Evolutionary conservation across 2,888 invertebrate species (phyloP), one percentile per base, ranked within the genome.

Genomic region (Horisme vitalbata): DNA sequence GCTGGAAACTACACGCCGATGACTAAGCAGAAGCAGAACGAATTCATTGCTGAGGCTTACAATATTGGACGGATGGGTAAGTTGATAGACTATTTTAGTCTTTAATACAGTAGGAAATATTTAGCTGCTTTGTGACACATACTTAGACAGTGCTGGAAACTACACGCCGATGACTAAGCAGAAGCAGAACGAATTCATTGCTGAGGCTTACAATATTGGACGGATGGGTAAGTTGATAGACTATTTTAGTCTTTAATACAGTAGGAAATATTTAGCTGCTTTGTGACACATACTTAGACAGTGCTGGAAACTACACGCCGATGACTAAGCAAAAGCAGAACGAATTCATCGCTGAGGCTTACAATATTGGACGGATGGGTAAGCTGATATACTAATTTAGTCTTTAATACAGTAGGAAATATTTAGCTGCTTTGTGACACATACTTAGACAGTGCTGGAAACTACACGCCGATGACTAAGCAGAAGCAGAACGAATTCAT

Each of bases 281-380:
- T 59, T 97, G 97, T 80, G 94, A 94, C 0, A 94, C 93, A 60
- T 98, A 93, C 76, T 86, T 93, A 36, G 93, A 94, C 61, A 93
- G 93, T 61, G 94, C 95, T 64, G 96, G 96, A 2, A 92, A 91
- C 59, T 81, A 91, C 23, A 92, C 94, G 61, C 90, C 94, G 0
- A 85, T 98, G 63, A 95, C 93, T 41, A 93, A 93, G 48, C 95
- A 95, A 68, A 96, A 96, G 67, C 95, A 95, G 68, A 93, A 95
- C 36, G 95, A 96, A 63, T 95, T 95, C 65, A 79, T 96, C 37
- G 92, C 94, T 0, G 95, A 96, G 67, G 94, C 96, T 0, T 94
- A 96, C 59, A 95, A 97, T 63, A 94, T 99, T 65, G 99, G 96
- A 6, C 91, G 95, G 35, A 95, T 96, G 82, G 99, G 97, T 59